Base-by-base conservation (phyloP, 2,888 invertebrate genomes). In the Troilus luridus region DNA sequence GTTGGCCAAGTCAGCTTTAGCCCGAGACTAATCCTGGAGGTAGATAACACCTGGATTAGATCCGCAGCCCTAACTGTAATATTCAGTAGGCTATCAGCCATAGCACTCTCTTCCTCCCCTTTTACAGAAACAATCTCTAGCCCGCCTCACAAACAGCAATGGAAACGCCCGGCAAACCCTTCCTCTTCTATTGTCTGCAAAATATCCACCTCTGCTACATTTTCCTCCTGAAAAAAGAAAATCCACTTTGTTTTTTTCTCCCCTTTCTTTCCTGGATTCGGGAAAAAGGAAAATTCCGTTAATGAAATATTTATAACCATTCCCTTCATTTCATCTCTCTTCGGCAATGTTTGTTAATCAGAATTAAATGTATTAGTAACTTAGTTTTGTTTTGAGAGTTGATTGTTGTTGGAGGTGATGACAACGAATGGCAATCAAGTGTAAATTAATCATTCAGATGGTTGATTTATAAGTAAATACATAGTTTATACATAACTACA, bases 91-190 rank as follows among this genome's bases (percentile, higher is more conserved):
- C 60, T 59, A 59, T 60, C 58, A 60, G 88, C 88, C 88, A 62
- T 60, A 88, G 60, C 88, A 62, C 58, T 58, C 60, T n/a, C 85
- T 58, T 58, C 85, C 85, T 56, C 85, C 85, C 81, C 85, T 64
- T 60, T 88, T 88, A 88, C 88, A 88, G 88, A 88, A 88, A 88
- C 88, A 88, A 88, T 88, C 88, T 88, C 88, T 64, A 88, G 64
- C 62, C 64, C 17, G 81, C 54, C 81, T 27, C 24, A 21, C 81
- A 41, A 85, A 54, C 56, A 58, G 85, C 21, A 58, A 85, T 54
- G 85, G 56, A 56, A 56, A 27, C 54, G 77, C 17, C 77, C 27
- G 77, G 77, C 41, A 77, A 77, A 85, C 85, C 85, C 85, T 85
- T 85, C 85, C 85, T 85, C 85, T 85, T 85, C 85, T 85, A 85